Evolutionary conservation across 2,113 vertebrate genomes (phyloP).

Genomic region (Notarius lentiginosus): DNA sequence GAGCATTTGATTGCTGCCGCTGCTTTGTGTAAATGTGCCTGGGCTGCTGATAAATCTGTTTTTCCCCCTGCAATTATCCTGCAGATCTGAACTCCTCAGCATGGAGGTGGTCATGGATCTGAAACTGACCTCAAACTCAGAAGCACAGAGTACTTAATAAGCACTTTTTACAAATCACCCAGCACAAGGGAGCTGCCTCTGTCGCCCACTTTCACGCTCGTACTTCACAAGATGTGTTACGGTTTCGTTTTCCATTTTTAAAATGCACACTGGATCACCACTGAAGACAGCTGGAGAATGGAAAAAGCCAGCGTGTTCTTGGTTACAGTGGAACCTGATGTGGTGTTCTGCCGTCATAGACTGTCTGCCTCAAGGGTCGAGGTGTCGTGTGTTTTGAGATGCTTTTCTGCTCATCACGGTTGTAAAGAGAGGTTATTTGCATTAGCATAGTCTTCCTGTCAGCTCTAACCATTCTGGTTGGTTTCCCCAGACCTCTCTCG

Average conservation of each 20-base stretch:
- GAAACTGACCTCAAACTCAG: conserved; percentile 40
- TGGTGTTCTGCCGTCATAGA: background rate
- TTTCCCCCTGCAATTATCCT: conserved; percentile 37
- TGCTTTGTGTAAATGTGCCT: background rate
- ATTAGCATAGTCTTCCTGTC: background rate
- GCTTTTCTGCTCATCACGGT: background rate
- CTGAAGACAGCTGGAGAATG: background rate
- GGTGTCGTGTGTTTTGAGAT: background rate
- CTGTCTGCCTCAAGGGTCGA: background rate
- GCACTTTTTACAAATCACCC: conserved; percentile 52
- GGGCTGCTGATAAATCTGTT: conserved; percentile 12
- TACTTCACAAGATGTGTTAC: background rate
- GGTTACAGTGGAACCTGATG: background rate
- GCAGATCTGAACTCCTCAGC: conserved; percentile 38
- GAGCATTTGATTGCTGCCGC: background rate
- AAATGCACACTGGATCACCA: background rate
- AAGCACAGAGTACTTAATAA: conserved; percentile 38
- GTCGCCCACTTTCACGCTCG: background rate
- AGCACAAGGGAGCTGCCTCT: conserved; percentile 30
- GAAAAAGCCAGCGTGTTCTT: background rate
- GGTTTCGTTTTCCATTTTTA: background rate
- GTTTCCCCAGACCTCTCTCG: background rate
- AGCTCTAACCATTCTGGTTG: background rate
- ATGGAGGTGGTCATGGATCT: conserved; percentile 44
- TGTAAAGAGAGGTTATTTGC: background rate